These are phyloP conservation scores for Taenioides sp. DNA, from an alignment of 2,797 vertebrate genomes.

Conservation along the genomic window DNA sequence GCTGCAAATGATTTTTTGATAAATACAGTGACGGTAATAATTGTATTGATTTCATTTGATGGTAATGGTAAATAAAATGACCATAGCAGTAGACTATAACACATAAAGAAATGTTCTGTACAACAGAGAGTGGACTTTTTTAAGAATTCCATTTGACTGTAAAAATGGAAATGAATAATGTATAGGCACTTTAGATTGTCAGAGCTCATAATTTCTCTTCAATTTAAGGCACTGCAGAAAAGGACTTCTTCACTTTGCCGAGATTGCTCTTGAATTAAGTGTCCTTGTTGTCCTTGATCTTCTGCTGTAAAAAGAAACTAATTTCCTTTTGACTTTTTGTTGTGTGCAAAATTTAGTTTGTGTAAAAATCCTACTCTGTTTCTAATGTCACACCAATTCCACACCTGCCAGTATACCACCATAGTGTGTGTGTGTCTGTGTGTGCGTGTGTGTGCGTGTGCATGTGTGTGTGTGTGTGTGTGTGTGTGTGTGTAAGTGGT, in stretches of 20 bases:
- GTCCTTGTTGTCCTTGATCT: conserved; percentile 11
- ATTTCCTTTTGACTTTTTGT: neutral
- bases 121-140: conserved; percentile 7
- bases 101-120: conserved; percentile 4
- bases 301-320: neutral
- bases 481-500: neutral
- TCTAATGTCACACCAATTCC: no score
- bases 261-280: conserved; percentile 8
- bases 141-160: conserved; percentile 11
- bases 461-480: no score
- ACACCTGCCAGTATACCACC: no score
- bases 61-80: conserved; percentile 3
- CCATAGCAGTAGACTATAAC: neutral
- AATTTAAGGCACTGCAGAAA: neutral
- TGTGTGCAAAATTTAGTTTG: neutral
- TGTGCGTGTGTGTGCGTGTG: no score
- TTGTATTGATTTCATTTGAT: conserved; percentile 9
- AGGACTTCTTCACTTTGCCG: neutral
- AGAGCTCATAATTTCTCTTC: neutral
- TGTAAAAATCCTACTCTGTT: neutral
- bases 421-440: no score
- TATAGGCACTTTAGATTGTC: conserved; percentile 6
- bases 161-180: conserved; percentile 9
- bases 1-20: neutral
- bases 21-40: neutral